These are phyloP conservation scores for Characodon lateralis DNA, from an alignment of 2,797 vertebrate species.

Conservation along the genomic window DNA sequence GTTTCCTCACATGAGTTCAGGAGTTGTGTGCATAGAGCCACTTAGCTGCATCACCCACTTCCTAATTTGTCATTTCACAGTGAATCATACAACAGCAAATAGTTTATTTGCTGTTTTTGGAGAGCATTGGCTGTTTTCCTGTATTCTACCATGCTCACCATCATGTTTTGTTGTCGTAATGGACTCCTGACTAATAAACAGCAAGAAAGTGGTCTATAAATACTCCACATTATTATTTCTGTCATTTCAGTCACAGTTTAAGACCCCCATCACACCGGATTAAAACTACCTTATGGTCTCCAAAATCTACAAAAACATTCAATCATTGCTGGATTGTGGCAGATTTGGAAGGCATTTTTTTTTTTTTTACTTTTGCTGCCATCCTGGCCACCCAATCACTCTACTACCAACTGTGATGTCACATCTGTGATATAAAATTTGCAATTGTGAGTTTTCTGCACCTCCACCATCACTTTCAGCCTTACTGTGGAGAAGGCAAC, in stretches of 20 bases:
- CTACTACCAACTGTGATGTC: background rate
- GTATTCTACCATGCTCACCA: background rate
- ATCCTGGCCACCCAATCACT: background rate
- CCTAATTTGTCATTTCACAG: background rate
- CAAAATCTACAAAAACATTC: background rate
- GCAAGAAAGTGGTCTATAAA: background rate
- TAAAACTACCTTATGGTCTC: background rate
- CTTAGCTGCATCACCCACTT: background rate
- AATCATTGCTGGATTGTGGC: background rate
- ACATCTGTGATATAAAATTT: background rate
- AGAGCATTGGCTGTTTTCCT: conserved; percentile 7
- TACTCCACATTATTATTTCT: background rate
- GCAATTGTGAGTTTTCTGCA: background rate
- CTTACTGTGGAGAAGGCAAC: background rate
- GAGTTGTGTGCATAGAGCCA: background rate
- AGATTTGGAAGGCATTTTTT: background rate
- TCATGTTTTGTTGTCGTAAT: background rate
- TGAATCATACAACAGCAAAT: conserved; percentile 7
- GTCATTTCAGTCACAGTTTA: background rate
- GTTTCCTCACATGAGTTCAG: background rate
- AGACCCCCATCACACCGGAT: background rate
- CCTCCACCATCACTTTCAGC: background rate
- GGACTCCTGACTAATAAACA: background rate
- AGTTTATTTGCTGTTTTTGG: conserved; percentile 3
- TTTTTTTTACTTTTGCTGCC: background rate